Evolutionary conservation across 2,888 invertebrate genomes (phyloP).

Genomic region (Drosophila peninsularis): DNA sequence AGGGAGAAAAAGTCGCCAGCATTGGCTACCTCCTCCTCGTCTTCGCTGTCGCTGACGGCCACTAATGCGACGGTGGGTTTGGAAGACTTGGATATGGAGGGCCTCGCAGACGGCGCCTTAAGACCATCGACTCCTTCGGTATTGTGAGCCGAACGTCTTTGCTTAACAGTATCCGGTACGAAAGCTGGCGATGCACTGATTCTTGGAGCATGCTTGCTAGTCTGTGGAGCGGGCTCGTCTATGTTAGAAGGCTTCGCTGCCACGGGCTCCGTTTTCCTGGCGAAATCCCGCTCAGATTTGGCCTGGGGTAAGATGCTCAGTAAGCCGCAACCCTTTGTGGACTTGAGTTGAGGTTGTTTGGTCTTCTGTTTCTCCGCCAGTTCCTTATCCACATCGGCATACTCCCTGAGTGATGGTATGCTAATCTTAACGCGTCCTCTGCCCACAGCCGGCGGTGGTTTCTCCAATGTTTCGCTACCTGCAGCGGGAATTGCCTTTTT

Average conservation of each 20-base stretch:
- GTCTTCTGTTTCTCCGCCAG: slow-evolving; percentile 59
- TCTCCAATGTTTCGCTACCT: slow-evolving; percentile 54
- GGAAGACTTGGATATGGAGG: slow-evolving; percentile 30
- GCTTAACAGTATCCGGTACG: slow-evolving; percentile 84
- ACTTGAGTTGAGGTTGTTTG: slow-evolving; percentile 24
- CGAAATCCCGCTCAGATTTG: slow-evolving; percentile 80
- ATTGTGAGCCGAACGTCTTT: slow-evolving; percentile 81
- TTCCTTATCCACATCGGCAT: slow-evolving; percentile 80
- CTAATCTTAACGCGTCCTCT: slow-evolving; percentile 87
- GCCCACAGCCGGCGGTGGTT: slow-evolving; percentile 72
- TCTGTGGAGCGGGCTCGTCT: neutral
- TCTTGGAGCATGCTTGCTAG: slow-evolving; percentile 1
- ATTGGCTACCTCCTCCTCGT: slow-evolving; percentile 84
- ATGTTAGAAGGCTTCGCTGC: neutral
- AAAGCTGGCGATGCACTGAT: slow-evolving; percentile 61
- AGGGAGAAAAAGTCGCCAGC: slow-evolving; percentile 83
- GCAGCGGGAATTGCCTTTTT: slow-evolving; percentile 85
- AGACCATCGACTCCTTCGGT: slow-evolving; percentile 79
- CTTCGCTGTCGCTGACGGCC: slow-evolving; percentile 85
- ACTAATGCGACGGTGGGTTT: slow-evolving; percentile 65
- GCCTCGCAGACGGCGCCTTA: slow-evolving; percentile 12
- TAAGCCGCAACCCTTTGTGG: slow-evolving; percentile 85
- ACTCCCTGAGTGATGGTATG: slow-evolving; percentile 88
- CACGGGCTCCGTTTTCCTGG: slow-evolving; percentile 40
- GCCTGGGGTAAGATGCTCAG: slow-evolving; percentile 90